These are phyloP conservation scores for Bujurquina vittata DNA, from an alignment of 2,113 vertebrate genomes.

Conservation along the genomic window DNA sequence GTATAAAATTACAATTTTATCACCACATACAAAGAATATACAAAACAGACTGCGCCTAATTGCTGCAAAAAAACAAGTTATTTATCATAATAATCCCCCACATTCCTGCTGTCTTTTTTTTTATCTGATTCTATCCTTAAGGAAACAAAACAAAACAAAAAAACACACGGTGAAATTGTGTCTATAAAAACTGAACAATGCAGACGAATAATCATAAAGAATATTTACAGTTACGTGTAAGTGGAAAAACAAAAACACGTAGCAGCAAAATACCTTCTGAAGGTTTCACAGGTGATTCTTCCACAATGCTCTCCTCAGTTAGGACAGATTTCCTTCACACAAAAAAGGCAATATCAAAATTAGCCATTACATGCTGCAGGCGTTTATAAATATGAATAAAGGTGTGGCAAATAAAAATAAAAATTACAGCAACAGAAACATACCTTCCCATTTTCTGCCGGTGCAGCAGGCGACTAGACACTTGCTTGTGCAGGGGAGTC, in stretches of 20 bases:
- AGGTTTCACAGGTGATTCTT: conserved; percentile 93
- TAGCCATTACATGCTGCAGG: not conserved
- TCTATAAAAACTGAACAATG: not conserved
- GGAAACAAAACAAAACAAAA: not conserved
- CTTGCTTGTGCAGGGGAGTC: conserved; percentile 92
- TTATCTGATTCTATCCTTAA: not conserved
- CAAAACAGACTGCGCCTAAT: not conserved
- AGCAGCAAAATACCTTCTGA: conserved; percentile 77
- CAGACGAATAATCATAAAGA: not conserved
- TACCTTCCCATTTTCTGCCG: conserved; percentile 92
- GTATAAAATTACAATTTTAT: not conserved
- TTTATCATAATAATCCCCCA: too few relatives aligned
- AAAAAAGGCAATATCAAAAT: not conserved
- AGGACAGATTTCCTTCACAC: conserved; percentile 83
- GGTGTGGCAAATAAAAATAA: not conserved
- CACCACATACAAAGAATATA: not conserved
- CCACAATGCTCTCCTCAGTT: conserved; percentile 83
- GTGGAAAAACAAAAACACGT: not conserved
- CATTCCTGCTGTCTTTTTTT: not conserved
- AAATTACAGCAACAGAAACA: not conserved
- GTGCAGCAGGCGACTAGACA: conserved; percentile 85
- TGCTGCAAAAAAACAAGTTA: not conserved
- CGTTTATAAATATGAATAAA: not conserved
- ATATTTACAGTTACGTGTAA: not conserved
- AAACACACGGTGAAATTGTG: not conserved